These are phyloP conservation scores for Stichopus horrens DNA, from an alignment of 53 echinoderm and acorn worm species.

Conservation along the genomic window DNA sequence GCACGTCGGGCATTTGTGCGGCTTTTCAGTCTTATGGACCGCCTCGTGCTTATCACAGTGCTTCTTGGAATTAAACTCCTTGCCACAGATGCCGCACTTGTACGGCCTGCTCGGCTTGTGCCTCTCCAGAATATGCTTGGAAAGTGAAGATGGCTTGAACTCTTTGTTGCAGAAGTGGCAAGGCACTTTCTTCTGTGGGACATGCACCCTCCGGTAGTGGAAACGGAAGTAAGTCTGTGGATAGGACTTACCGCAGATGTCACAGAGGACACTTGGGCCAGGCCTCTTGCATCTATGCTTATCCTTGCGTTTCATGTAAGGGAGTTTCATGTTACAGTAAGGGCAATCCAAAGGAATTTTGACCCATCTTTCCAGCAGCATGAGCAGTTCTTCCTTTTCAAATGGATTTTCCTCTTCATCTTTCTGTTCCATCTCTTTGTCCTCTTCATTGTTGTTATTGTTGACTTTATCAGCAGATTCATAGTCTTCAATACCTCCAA, in stretches of 20 bases:
- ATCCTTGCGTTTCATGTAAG: conserved; percentile 38
- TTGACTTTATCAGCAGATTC: background rate
- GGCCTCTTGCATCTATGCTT: conserved; percentile 37
- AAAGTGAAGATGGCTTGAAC: conserved; percentile 30
- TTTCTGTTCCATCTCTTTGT: background rate
- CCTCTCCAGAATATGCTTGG: conserved; percentile 43
- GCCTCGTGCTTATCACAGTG: conserved; percentile 64
- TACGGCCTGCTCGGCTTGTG: conserved; percentile 52
- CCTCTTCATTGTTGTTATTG: background rate
- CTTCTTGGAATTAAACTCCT: conserved; percentile 65
- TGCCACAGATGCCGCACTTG: conserved; percentile 62
- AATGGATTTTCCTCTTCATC: background rate
- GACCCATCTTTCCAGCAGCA: conserved; percentile 39
- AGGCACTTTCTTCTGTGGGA: conserved; percentile 24
- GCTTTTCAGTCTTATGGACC: conserved; percentile 70
- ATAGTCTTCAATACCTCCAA: background rate
- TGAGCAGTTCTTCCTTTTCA: conserved; percentile 19
- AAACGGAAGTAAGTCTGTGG: conserved; percentile 49
- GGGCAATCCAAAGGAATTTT: conserved; percentile 37
- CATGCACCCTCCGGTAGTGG: conserved; percentile 42
- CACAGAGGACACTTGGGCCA: conserved; percentile 48
- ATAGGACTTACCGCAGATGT: conserved; percentile 64
- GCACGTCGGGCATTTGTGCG: conserved; percentile 78
- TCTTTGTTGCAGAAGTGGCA: conserved; percentile 40
- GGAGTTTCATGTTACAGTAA: conserved; percentile 40